Base-by-base conservation (phyloP, 2,113 vertebrate species). In the Mohoua ochrocephala region DNA sequence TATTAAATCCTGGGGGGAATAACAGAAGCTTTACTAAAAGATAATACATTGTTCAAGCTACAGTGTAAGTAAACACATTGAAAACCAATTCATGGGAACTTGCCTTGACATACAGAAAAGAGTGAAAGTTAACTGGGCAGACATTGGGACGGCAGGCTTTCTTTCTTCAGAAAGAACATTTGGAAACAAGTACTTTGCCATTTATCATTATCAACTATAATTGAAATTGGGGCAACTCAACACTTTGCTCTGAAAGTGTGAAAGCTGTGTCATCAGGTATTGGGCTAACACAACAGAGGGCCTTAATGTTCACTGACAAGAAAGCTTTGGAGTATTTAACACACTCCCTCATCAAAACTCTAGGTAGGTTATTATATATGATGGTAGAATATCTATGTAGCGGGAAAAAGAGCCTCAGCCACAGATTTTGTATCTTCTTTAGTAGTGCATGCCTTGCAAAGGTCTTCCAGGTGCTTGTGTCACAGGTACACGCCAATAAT, bases 121-220 rank as follows among this genome's bases (percentile, higher is more conserved):
- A 77, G 4, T 15, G 28, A 56, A 91, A 85, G 22, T 60, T n/a
- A 79, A 39, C 31, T 42, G 28, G 85, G 45, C 53, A 50, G 18
- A 41, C 20, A 5, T 11, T 76, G 49, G 27, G 33, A 57, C 70
- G 59, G 27, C 37, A 91, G 81, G 11, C n/a, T 57, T 76, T 85
- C 6, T 65, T 42, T 67, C 42, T 83, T 87, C 42, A 63, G 78
- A 57, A 93, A 57, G 67, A 79, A 76, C 33, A 61, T 83, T 91
- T 91, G 37, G 73, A 87, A 89, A 75, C 12, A 76, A 84, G 31
- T 60, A 50, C 27, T 22, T 78, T 92, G 68, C 53, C 47, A 52
- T 90, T 96, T 93, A 61, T 87, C 77, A 67, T 92, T 84, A 93
- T 83, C 74, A 91, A 21, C 69, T 69, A 33, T 84, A 92, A 92